phyloP scores from a whole-genome alignment of 2,888 invertebrate species.

The Trissolcus brochymenae region DNA sequence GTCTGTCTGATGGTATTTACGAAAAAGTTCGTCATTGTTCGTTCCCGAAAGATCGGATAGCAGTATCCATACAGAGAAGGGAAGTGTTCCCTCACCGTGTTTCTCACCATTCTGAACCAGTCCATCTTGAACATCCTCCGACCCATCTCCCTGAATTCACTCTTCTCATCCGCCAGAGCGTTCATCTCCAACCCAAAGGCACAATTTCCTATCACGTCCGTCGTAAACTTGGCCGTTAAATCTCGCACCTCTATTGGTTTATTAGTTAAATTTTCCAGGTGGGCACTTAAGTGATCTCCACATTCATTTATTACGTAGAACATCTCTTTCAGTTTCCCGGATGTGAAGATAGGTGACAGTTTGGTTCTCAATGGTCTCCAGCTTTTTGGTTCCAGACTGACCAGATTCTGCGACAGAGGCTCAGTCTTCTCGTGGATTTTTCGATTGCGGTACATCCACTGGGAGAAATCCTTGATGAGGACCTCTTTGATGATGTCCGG shows the following conservation, averaged over 20 bases:
- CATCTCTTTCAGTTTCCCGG: slow-evolving; percentile 77
- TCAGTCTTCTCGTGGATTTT: slow-evolving; percentile 65
- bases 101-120: slow-evolving; percentile 35
- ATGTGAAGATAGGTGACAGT: slow-evolving; percentile 76
- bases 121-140: slow-evolving; percentile 62
- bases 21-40: slow-evolving; percentile 68
- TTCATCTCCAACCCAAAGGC: slow-evolving; percentile 76
- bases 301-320: slow-evolving; percentile 73
- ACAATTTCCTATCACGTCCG: slow-evolving; percentile 76
- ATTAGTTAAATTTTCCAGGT: slow-evolving; percentile 60
- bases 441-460: slow-evolving; percentile 65
- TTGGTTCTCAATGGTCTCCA: slow-evolving; percentile 76
- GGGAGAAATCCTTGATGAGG: slow-evolving; percentile 76
- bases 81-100: slow-evolving; percentile 35
- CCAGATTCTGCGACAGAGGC: slow-evolving; percentile 69
- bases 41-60: slow-evolving; percentile 53
- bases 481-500: slow-evolving; percentile 73
- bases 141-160: slow-evolving; percentile 72
- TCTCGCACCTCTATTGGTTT: slow-evolving; percentile 65
- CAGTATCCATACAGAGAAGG: slow-evolving; percentile 61
- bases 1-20: slow-evolving; percentile 68
- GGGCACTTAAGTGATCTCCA: slow-evolving; percentile 66
- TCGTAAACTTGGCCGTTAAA: slow-evolving; percentile 73
- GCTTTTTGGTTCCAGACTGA: slow-evolving; percentile 69
- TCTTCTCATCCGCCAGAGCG: slow-evolving; percentile 69